phyloP scores from a whole-genome alignment of 64 coral and sea anemone species.

The Anthopleura sola region DNA sequence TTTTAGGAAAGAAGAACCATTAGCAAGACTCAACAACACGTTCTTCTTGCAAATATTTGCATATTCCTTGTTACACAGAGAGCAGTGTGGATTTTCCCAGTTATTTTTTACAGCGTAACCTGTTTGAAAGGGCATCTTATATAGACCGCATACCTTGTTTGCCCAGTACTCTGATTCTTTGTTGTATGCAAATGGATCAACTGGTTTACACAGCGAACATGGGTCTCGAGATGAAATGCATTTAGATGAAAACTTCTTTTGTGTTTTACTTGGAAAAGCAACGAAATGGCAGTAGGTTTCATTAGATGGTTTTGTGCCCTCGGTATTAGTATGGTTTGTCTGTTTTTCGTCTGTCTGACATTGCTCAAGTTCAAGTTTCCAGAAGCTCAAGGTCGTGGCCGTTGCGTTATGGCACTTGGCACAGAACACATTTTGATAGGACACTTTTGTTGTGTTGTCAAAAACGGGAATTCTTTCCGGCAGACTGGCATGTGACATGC shows the following conservation, averaged over 20 bases:
- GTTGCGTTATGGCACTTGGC: not conserved
- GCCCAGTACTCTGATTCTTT: not conserved
- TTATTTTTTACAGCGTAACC: no score
- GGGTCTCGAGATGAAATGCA: not conserved
- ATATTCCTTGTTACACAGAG: not conserved
- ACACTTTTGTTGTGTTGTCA: not conserved
- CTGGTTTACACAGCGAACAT: not conserved
- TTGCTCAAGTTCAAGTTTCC: not conserved
- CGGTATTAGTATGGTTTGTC: not conserved
- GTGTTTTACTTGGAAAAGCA: not conserved
- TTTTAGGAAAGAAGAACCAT: no score
- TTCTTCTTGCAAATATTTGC: not conserved
- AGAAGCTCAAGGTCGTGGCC: not conserved
- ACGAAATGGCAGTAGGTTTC: not conserved
- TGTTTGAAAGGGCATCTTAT: not conserved
- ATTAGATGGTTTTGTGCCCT: not conserved
- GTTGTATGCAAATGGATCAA: not conserved
- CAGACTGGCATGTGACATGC: not conserved
- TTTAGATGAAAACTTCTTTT: not conserved
- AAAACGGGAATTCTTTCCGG: constrained; percentile 7
- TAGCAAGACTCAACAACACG: no score
- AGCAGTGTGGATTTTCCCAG: no score
- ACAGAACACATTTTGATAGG: not conserved
- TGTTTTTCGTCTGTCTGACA: not conserved
- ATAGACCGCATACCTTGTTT: not conserved